Percentiles rank a stretch among this genome's conserved stretches.
Evolutionary conservation across 2,113 vertebrate genomes (phyloP).

Genomic region (Nothoprocta pentlandii): DNA sequence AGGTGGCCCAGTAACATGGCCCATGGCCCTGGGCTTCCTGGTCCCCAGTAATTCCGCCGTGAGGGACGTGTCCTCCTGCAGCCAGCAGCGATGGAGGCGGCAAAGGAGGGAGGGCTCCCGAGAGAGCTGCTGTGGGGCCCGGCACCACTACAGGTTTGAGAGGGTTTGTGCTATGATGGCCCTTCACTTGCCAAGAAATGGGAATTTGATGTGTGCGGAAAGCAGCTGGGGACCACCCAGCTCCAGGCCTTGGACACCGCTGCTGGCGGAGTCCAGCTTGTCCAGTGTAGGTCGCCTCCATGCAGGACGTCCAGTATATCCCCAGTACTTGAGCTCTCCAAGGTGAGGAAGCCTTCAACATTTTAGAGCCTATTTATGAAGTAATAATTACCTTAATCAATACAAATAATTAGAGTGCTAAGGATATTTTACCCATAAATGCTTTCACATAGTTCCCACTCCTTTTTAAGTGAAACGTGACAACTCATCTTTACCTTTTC

Average conservation of each 20-base stretch:
- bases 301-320: not conserved
- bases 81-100: not conserved
- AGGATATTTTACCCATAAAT: conserved; percentile 66
- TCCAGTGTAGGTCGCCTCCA: not conserved
- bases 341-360: conserved; percentile 49
- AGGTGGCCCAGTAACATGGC: too few relatives aligned
- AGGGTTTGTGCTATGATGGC: not conserved
- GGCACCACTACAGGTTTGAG: not conserved
- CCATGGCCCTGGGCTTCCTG: too few relatives aligned
- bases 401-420: conserved; percentile 73
- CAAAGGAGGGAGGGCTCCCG: not conserved
- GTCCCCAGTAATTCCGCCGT: not conserved
- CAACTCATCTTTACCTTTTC: conserved; percentile 65
- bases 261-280: not conserved
- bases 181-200: not conserved
- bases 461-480: conserved; percentile 68
- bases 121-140: not conserved
- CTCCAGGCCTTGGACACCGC: accelerated
- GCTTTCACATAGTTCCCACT: conserved; percentile 43
- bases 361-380: conserved; percentile 74
- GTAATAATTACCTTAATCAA: conserved; percentile 73
- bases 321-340: not conserved
- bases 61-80: not conserved
- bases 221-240: not conserved
- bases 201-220: not conserved